Evolutionary conservation across 2,797 vertebrate genomes (phyloP), one percentile per base, ranked within the genome.

Genomic region (Threskiornis aethiopicus): DNA sequence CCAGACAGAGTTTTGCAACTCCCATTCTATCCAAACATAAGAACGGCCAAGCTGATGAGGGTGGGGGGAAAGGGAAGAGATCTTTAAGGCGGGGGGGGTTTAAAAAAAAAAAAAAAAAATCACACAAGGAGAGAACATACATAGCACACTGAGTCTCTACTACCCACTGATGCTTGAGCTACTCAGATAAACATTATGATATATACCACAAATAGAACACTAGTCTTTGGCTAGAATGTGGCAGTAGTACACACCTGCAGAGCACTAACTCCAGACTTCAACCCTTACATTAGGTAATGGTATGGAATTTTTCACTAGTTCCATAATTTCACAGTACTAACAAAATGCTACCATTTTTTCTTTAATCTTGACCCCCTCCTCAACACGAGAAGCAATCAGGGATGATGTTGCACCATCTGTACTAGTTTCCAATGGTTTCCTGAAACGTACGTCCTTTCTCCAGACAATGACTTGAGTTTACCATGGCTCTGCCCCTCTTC

Each of bases 201-300:
- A 28, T 5, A 61, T 21, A 51, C 5, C 16, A 55, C 12, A 58
- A 58, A 35, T 3, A n/a, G 17, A 73, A 19, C 5, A 54, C 39
- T 39, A 39, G 5, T 49, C 25, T 64, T 61, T 35, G 13, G n/a
- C 25, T 58, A 41, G 35, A 58, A 49, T 4, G 4, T 37, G 42
- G 13, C 39, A 79, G 25, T 2, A 39, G 4, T 3, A 29, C 22
- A 44, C 7, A 41, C 3, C 2, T 4, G 13, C 24, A 69, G 28
- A 49, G 14, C 11, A 29, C 14, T 44, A 37, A 13, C 21, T 64
- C 79, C 54, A 39, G 9, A 82, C 6, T 69, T 69, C n/a, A 31
- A 33, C 10, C 22, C 4, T 46, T 11, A 5, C 7, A 16, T 41
- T 47, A 28, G 13, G 2, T n/a, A n/a, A n/a, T 9, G 4, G 3